These are phyloP conservation scores for Setipinna tenuifilis DNA, from an alignment of 2,797 vertebrate species.

Conservation along the genomic window DNA sequence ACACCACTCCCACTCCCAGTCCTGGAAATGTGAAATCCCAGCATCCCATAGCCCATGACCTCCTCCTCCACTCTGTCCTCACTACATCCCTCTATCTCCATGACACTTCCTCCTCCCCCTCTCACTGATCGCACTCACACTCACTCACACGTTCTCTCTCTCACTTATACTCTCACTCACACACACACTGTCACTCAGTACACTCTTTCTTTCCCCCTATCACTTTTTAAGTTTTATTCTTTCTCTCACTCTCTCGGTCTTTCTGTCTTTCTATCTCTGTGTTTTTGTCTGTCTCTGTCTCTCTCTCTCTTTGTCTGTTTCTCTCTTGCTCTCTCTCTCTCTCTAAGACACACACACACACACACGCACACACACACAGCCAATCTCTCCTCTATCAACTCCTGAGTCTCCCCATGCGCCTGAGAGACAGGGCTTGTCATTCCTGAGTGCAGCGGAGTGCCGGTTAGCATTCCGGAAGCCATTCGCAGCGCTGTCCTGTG, in stretches of 20 bases:
- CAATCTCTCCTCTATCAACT: constrained; percentile 18
- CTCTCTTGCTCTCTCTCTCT: too few relatives aligned
- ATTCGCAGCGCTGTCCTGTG: neutral
- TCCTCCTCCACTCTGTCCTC: constrained; percentile 23
- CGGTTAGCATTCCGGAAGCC: neutral
- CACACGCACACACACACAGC: too few relatives aligned
- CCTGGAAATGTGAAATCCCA: constrained; percentile 50
- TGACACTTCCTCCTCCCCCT: constrained; percentile 6
- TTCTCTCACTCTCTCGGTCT: neutral
- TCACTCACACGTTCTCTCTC: neutral
- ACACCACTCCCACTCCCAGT: constrained; percentile 41
- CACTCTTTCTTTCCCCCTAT: neutral
- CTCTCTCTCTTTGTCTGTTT: neutral
- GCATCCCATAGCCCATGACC: constrained; percentile 37
- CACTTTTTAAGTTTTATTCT: too few relatives aligned
- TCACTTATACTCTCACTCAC: neutral
- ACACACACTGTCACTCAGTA: neutral
- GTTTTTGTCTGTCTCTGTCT: neutral
- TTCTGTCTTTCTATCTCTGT: neutral
- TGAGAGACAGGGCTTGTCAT: constrained; percentile 22
- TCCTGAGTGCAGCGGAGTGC: neutral
- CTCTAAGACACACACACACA: too few relatives aligned
- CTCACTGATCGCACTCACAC: neutral
- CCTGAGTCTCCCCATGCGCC: constrained; percentile 16
- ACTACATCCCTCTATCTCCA: constrained; percentile 33